These are phyloP conservation scores for Scrobipalpa costella DNA, from an alignment of 2,888 invertebrate species.

Conservation along the genomic window DNA sequence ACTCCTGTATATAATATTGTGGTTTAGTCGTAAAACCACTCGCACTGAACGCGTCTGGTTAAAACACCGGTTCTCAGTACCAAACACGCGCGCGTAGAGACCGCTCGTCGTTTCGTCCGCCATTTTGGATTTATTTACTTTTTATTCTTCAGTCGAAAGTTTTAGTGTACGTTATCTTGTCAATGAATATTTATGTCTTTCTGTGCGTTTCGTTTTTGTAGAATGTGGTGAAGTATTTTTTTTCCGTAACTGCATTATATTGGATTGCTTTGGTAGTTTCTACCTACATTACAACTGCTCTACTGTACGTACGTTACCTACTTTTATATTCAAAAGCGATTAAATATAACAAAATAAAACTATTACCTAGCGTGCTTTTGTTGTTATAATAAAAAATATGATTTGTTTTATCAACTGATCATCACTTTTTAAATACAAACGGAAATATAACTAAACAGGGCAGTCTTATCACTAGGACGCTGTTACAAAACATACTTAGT, in stretches of 20 bases:
- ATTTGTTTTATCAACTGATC: neutral
- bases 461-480: neutral
- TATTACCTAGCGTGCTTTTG: too few species aligned
- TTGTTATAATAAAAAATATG: too few species aligned
- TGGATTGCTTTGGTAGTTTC: too few species aligned
- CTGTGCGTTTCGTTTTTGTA: too few species aligned
- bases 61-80: slow-evolving; percentile 5
- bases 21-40: neutral
- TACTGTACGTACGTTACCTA: too few species aligned
- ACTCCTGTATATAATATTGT: neutral
- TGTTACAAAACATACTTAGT: too few species aligned
- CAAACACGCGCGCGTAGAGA: neutral
- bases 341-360: too few species aligned
- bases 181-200: neutral
- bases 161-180: neutral
- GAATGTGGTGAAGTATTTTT: too few species aligned
- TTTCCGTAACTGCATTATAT: too few species aligned
- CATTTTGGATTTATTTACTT: neutral
- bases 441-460: neutral
- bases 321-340: too few species aligned
- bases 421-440: neutral
- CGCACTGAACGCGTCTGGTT: neutral
- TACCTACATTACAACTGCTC: too few species aligned
- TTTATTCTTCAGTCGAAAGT: slow-evolving; percentile 2
- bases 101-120: neutral